These are phyloP conservation scores for Aphidius ervi DNA, from an alignment of 1,140 invertebrate genomes.

Conservation along the genomic window DNA sequence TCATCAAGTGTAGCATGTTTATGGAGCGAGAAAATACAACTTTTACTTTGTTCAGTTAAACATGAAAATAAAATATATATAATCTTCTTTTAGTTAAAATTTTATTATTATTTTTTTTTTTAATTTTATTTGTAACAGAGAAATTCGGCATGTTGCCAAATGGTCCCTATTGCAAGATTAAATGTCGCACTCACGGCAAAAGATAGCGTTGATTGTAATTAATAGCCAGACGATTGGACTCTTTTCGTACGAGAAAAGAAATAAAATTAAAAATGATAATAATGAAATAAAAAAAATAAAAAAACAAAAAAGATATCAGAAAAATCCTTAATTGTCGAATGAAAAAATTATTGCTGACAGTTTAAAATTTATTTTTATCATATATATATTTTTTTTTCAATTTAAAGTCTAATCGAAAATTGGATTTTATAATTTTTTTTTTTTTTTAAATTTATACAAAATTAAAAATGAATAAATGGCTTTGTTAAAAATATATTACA, in stretches of 20 bases:
- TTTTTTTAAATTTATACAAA: too few relatives aligned
- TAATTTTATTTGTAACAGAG: constrained; percentile 19
- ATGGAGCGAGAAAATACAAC: neutral
- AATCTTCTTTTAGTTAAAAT: too few relatives aligned
- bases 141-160: neutral
- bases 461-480: too few relatives aligned
- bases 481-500: too few relatives aligned
- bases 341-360: constrained; percentile 37
- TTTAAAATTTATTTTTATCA: too few relatives aligned
- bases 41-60: too few relatives aligned
- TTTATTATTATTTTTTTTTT: constrained; percentile 15
- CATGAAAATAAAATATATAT: too few relatives aligned
- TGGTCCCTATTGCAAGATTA: constrained; percentile 30
- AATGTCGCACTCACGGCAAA: constrained; percentile 23
- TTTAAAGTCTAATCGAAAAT: too few relatives aligned
- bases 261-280: too few relatives aligned
- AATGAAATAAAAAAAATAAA: neutral
- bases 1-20: neutral
- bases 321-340: constrained; percentile 39
- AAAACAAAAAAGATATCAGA: neutral
- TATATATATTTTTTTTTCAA: too few relatives aligned
- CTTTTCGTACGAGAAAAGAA: neutral
- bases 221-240: constrained; percentile 40
- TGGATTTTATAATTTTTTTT: too few relatives aligned
- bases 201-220: constrained; percentile 49